Base-by-base conservation (phyloP, 2,113 vertebrate species). In the Quiscalus mexicanus region DNA sequence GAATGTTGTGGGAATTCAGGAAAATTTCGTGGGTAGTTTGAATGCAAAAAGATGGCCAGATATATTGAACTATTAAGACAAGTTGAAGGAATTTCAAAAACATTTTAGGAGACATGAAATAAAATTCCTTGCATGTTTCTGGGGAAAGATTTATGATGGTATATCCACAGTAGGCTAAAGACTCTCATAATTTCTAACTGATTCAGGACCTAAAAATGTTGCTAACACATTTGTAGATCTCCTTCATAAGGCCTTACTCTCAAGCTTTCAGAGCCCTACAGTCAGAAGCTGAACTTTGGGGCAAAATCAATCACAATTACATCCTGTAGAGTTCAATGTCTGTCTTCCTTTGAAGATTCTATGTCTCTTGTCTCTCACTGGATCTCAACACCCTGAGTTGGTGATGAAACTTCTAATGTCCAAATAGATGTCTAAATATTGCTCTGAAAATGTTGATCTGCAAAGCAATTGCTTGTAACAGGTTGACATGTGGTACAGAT, bases 111-210 rank as follows among this genome's bases (percentile, higher is more conserved):
- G 3, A 8, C 10, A 13, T 44, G 31, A 22, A 87, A 27, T 27
- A 59, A 68, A 68, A n/a, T 27, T 45, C 6, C 25, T 87, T 53
- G 3, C 9, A 11, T 52, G 3, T 44, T n/a, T 75, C 14, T 24
- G 25, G 47, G 45, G n/a, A 31, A 87, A 33, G 5, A 3, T 75
- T 75, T 76, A 13, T 52, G 11, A 14, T 37, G 23, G 10, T 33
- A 35, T 59, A 50, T 33, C 10, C n/a, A 37, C 4, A 49, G 27
- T 2, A 69, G 21, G 24, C 7, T 4, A 25, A 59, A 59, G 28
- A 44, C 9, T 30, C 2, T 17, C 1, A 2, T 37, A 0, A n/a
- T 30, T 59, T 74, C 5, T 68, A 35, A 21, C 11, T 35, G 21
- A 63, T 1, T 2, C 18, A 53, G 44, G 23, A 35, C 2, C 22